Conservation (phyloP, 2,113 vertebrate species). For the Callorhinus ursinus region DNA sequence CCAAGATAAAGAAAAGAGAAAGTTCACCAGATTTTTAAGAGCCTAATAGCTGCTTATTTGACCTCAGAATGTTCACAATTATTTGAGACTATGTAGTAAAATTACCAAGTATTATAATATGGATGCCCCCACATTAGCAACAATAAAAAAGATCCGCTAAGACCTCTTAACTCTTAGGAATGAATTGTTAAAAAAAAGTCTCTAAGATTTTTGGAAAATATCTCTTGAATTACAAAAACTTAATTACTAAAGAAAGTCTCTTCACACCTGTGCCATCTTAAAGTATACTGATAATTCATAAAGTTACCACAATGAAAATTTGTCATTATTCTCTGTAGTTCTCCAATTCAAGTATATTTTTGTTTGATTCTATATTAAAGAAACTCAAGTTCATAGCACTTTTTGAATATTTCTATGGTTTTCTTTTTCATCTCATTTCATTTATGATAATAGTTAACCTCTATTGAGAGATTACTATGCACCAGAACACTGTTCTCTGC, state of each 20-base stretch:
- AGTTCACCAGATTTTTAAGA: constrained; percentile 34
- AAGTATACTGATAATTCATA: background rate
- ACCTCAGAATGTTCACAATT: background rate
- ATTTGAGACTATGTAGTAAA: background rate
- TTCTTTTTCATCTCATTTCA: background rate
- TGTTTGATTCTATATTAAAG: constrained; percentile 24
- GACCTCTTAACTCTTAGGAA: constrained; percentile 8
- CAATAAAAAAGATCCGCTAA: background rate
- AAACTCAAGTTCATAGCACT: background rate
- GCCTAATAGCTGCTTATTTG: background rate
- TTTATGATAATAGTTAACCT: constrained; percentile 29
- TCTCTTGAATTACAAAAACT: constrained; percentile 34
- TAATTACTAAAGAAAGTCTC: background rate
- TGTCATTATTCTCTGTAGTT: background rate
- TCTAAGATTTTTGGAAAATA: constrained; percentile 45
- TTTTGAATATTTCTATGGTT: constrained; percentile 6
- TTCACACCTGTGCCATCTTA: background rate
- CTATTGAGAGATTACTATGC: background rate
- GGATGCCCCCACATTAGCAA: background rate
- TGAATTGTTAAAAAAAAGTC: constrained; percentile 38
- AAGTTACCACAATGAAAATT: background rate
- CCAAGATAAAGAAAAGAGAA: background rate
- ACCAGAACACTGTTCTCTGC: background rate
- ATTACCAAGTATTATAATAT: background rate
- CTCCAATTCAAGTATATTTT: constrained; percentile 8